phyloP scores from a whole-genome alignment of 2,113 vertebrate species.

The Rostratula benghalensis region DNA sequence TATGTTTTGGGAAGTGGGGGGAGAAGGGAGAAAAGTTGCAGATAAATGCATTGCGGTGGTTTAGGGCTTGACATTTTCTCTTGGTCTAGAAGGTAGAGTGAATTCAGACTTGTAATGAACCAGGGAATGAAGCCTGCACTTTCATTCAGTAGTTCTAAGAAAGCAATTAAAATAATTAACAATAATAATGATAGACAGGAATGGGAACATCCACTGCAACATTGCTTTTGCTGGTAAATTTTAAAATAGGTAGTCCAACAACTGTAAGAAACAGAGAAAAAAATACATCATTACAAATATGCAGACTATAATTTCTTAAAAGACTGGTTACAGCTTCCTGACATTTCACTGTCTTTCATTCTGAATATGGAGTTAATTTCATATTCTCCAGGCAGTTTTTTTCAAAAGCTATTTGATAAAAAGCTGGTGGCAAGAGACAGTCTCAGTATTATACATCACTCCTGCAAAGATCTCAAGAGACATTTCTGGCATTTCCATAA shows the following conservation, averaged over 20 bases:
- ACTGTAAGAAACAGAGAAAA: neutral
- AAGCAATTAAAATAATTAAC: neutral
- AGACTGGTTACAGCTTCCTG: neutral
- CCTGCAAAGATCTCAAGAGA: neutral
- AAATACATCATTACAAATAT: neutral
- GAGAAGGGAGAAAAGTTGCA: neutral
- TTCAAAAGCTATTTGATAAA: conserved; percentile 7
- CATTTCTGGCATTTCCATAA: neutral
- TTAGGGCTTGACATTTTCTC: neutral
- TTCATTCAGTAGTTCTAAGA: neutral
- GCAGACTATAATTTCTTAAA: neutral
- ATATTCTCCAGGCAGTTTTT: neutral
- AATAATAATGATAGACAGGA: neutral
- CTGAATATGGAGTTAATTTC: neutral
- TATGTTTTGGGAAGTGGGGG: neutral
- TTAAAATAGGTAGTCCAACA: neutral
- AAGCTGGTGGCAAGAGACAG: neutral
- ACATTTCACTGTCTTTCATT: neutral
- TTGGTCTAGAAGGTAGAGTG: neutral
- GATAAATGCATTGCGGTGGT: neutral
- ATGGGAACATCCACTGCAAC: neutral
- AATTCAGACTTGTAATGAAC: neutral
- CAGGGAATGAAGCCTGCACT: neutral
- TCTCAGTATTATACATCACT: neutral
- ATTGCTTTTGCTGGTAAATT: neutral